Evolutionary conservation across 2,888 invertebrate species (phyloP).

Genomic region (Ophion slaviceki): DNA sequence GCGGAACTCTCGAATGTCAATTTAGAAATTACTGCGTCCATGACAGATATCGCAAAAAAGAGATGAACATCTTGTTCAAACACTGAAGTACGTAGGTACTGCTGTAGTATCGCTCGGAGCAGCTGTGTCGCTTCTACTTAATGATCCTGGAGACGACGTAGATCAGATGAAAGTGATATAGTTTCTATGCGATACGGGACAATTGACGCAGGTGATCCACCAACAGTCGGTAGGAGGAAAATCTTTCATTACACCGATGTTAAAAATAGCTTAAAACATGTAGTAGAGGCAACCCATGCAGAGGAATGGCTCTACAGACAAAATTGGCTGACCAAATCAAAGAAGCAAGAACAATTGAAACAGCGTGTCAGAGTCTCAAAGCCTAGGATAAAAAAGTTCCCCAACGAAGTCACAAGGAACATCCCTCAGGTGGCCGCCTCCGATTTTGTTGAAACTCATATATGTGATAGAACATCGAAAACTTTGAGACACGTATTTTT

Average conservation of each 20-base stretch:
- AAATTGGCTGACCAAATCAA: slow-evolving; percentile 9
- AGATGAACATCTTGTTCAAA: too few species aligned
- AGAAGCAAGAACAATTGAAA: slow-evolving; percentile 38
- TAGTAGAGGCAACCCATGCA: slow-evolving; percentile 23
- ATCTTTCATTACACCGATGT: slow-evolving; percentile 40
- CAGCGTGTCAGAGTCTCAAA: neutral
- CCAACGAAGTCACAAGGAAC: neutral
- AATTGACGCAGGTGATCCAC: slow-evolving; percentile 50
- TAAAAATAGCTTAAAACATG: slow-evolving; percentile 42
- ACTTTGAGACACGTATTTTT: too few species aligned
- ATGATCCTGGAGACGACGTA: slow-evolving; percentile 40
- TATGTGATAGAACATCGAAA: too few species aligned
- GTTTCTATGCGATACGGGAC: slow-evolving; percentile 23
- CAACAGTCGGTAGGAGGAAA: slow-evolving; percentile 49
- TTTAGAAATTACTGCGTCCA: slow-evolving; percentile 45
- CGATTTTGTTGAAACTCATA: too few species aligned
- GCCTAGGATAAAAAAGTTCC: neutral
- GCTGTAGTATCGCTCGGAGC: slow-evolving; percentile 54
- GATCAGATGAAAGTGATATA: neutral
- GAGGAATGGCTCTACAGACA: slow-evolving; percentile 36
- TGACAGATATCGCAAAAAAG: slow-evolving; percentile 33
- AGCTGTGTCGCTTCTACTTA: slow-evolving; percentile 51
- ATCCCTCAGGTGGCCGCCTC: too few species aligned
- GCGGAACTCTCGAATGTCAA: slow-evolving; percentile 57
- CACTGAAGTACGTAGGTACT: slow-evolving; percentile 45